These are phyloP conservation scores for Drosophila sechellia DNA, from an alignment of 1,140 invertebrate genomes.

Conservation along the genomic window DNA sequence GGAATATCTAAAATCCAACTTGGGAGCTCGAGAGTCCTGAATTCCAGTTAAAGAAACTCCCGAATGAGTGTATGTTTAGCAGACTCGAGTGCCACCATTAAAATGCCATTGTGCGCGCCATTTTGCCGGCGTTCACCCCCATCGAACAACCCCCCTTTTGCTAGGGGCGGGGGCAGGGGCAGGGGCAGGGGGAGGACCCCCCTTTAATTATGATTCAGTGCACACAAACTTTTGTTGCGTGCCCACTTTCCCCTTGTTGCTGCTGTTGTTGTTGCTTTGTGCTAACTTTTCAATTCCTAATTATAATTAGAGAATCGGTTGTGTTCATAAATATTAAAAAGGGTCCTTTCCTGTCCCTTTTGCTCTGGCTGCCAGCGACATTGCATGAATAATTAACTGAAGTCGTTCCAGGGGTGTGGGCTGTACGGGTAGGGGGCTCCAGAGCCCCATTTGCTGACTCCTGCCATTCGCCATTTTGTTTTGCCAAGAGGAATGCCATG, in stretches of 20 bases:
- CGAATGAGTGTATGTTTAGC: constrained; percentile 26
- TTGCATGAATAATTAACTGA: constrained; percentile 82
- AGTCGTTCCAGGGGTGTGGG: constrained; percentile 50
- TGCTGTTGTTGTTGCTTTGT: constrained; percentile 56
- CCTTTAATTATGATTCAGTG: constrained; percentile 81
- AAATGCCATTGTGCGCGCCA: constrained; percentile 66
- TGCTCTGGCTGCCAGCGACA: constrained; percentile 61
- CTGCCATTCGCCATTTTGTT: constrained; percentile 78
- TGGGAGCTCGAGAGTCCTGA: constrained; percentile 1
- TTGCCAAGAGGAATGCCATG: constrained; percentile 55
- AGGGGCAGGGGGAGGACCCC: neutral
- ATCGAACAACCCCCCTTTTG: constrained; percentile 23
- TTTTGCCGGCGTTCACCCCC: constrained; percentile 53
- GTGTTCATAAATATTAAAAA: constrained; percentile 84
- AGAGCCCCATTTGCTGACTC: constrained; percentile 59
- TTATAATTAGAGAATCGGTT: constrained; percentile 84
- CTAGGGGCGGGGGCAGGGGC: neutral
- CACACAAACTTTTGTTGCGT: constrained; percentile 82
- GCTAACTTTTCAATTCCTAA: constrained; percentile 83
- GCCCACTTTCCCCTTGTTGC: constrained; percentile 17
- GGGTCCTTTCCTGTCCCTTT: constrained; percentile 50
- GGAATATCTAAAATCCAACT: constrained; percentile 22
- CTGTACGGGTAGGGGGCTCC: constrained; percentile 7
- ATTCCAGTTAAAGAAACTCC: constrained; percentile 18
- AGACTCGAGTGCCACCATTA: constrained; percentile 68